Evolutionary conservation across 1,140 invertebrate species (phyloP).

Genomic region (Temnothorax longispinosus): DNA sequence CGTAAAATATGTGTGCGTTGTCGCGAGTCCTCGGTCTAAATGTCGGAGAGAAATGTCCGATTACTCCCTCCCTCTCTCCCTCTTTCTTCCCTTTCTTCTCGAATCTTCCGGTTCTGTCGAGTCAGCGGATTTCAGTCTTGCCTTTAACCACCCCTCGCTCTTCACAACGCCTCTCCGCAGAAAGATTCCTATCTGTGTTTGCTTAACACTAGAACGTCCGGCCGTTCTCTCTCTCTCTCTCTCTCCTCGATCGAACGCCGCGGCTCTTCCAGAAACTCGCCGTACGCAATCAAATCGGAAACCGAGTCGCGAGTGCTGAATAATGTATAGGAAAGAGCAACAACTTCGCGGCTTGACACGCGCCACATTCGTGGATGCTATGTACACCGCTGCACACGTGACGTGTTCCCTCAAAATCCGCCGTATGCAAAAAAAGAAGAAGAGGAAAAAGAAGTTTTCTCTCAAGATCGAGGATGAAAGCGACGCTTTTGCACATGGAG

Average conservation of each 20-base stretch:
- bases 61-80: neutral
- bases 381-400: neutral
- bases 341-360: conserved; percentile 12
- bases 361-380: neutral
- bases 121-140: neutral
- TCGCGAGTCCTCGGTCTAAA: conserved; percentile 43
- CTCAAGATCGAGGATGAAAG: neutral
- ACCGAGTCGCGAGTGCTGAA: conserved; percentile 10
- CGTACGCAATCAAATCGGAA: conserved; percentile 28
- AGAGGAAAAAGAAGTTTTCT: neutral
- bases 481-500: neutral
- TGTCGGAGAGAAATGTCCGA: conserved; percentile 4
- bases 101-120: neutral
- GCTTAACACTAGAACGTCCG: conserved; percentile 39
- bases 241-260: conserved; percentile 22
- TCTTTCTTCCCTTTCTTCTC: neutral
- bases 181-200: conserved; percentile 24
- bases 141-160: conserved; percentile 11
- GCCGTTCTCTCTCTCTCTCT: neutral
- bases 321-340: conserved; percentile 29
- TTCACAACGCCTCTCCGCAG: too few relatives aligned
- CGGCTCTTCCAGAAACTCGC: neutral
- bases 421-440: neutral
- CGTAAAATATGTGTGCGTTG: conserved; percentile 43
- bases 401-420: conserved; percentile 8